Evolutionary conservation across 2,113 vertebrate genomes (phyloP).

Genomic region (Mirounga angustirostris): DNA sequence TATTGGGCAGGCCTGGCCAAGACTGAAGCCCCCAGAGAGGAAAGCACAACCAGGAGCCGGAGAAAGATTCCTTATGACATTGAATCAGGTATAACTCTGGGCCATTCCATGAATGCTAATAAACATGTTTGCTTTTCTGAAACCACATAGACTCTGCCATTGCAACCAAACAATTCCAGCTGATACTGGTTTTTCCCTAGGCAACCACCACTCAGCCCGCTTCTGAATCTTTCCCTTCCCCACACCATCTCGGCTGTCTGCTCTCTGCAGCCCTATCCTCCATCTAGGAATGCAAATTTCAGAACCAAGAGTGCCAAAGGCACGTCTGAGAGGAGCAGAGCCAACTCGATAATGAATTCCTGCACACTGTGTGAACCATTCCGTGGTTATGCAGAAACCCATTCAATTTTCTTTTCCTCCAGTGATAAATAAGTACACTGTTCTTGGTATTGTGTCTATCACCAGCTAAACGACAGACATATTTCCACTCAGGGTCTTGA

Average conservation of each 20-base stretch:
- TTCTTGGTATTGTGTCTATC: slow-evolving; percentile 47
- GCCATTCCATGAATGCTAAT: not conserved
- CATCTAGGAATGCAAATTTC: slow-evolving; percentile 65
- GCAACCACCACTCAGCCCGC: not conserved
- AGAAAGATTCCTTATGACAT: not conserved
- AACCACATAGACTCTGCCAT: not conserved
- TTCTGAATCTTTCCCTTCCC: not conserved
- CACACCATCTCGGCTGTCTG: not conserved
- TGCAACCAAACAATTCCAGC: not conserved
- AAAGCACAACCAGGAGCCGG: not conserved
- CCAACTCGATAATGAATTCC: slow-evolving; percentile 46
- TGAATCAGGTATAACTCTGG: not conserved
- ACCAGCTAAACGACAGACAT: slow-evolving; percentile 18
- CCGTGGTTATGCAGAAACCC: not conserved
- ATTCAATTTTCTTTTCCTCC: slow-evolving; percentile 53
- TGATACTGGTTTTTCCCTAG: not conserved
- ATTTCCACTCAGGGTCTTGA: slow-evolving; percentile 47
- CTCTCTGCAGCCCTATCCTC: not conserved
- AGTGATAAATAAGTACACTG: not conserved
- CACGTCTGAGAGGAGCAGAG: not conserved
- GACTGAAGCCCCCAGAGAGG: fast-evolving
- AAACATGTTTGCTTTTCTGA: not conserved
- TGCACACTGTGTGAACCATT: not conserved
- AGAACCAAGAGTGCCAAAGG: not conserved
- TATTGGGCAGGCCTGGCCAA: not conserved